These are phyloP conservation scores for Protonemura montana DNA, from an alignment of 2,888 invertebrate genomes.

Conservation along the genomic window DNA sequence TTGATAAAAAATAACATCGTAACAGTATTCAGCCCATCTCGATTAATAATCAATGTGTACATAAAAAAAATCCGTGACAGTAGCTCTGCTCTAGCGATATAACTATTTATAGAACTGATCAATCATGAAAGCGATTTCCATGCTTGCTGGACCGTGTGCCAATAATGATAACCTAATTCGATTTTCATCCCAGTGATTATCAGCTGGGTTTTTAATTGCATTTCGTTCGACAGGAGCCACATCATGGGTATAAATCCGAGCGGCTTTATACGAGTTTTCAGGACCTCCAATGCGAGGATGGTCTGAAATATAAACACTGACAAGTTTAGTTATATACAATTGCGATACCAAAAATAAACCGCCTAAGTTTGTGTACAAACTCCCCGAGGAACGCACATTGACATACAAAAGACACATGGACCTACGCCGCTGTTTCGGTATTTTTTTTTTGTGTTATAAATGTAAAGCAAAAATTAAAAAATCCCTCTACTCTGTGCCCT, in stretches of 20 bases:
- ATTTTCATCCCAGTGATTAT: not conserved
- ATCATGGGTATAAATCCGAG: not conserved
- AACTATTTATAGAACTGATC: not conserved
- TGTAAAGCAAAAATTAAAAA: not conserved
- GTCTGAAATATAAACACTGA: not conserved
- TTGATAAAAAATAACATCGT: not conserved
- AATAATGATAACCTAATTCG: slow-evolving; percentile 1
- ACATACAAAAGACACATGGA: not conserved
- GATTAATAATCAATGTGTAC: not conserved
- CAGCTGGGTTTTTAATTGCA: not conserved
- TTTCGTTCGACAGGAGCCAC: not conserved
- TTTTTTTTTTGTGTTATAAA: not conserved
- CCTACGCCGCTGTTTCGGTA: not conserved
- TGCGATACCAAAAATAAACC: not conserved
- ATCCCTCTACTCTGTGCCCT: not conserved
- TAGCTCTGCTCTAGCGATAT: not conserved
- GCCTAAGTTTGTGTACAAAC: not conserved
- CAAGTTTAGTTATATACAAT: not conserved
- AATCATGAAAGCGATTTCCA: not conserved
- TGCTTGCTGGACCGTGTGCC: not conserved
- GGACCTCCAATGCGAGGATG: not conserved
- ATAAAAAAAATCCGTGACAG: not conserved
- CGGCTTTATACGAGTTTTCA: not conserved
- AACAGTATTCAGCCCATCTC: not conserved
- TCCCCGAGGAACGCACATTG: not conserved